Evolutionary conservation across 1,140 invertebrate genomes (phyloP), one percentile per base, ranked within the genome.

Genomic region (Proales similis): DNA sequence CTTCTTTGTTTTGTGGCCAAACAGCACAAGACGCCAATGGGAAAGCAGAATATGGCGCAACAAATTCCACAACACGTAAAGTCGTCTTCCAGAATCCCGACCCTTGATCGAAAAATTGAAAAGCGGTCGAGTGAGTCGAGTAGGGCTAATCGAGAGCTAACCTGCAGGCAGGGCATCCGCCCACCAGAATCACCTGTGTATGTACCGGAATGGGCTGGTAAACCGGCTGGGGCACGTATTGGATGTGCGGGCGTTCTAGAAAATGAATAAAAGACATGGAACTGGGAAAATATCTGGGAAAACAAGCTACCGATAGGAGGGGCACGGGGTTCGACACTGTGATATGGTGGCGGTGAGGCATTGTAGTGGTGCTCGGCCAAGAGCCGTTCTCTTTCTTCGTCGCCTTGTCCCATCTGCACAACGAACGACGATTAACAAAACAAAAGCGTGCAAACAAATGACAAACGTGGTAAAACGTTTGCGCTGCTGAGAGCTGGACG

Each of bases 21-120:
- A 72, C 87, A 90, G 71, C 85, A 88, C 1, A 89, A 71, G 64
- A 90, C 83, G 46, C 87, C 87, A 22, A 88, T 39, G 0, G 87
- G 87, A 67, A 90, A 90, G 73, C 86, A 88, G 27, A 87, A 76
- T 64, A 90, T 87, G 14, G 86, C 86, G 75, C 86, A 88, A 11
- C 85, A 75, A 17, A 90, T 79, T 61, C 86, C 87, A 7, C 86
- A 75, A 68, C 85, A 86, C 1, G 86, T 85, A 70, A 71, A 75
- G 71, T 87, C 85, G 70, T 89, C 86, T 76, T 88, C 85, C 27
- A 90, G 74, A 27, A 87, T 80, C 17, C 87, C 87, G 60, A 88
- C 74, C 82, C 84, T 66, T 26, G 63, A 64, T 19, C 45, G 20
- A 63, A 53, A 64, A 51, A 64, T 7, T 42, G 33, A 57, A 51